Base-by-base conservation (phyloP, 2,888 invertebrate species). In the Leistus spinibarbis region DNA sequence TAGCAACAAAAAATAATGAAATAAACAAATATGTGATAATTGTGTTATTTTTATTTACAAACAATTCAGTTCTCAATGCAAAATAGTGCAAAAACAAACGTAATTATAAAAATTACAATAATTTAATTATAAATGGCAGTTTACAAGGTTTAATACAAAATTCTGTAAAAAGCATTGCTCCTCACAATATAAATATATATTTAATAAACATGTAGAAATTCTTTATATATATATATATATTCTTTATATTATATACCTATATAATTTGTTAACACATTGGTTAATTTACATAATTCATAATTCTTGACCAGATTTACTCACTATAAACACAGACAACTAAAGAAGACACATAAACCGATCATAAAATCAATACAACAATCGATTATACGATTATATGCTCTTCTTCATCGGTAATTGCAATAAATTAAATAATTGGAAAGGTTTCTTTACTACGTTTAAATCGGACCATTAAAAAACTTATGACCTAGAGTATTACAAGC, bases 281-380 rank as follows among this genome's bases (percentile, higher is more conserved):
- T 84, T 84, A 84, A 81, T 84, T 82, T 84, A 84, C 81, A 83
- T 79, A 80, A 77, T 81, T 82, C 80, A 81, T 81, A 81, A 82
- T 81, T 81, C 79, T 40, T 85, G 85, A 85, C 85, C 84, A 85
- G 84, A 85, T 83, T 80, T 83, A 85, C 84, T 84, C 84, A 81
- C 83, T 81, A 81, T 81, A 83, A 81, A 80, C 82, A 84, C 82
- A 82, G 80, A 81, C 78, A 80, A 78, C 76, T 40, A 40, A 40
- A 40, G 40, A 40, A 40, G 3, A 40, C 40, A 40, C 40, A 1
- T 40, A 40, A 40, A 40, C 13, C 40, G 40, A 40, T 40, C 7
- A 40, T 40, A 40, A 40, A 40, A 40, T 40, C 3, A 7, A 40
- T 40, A 3, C 5, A 4, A 40, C 7, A 10, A 40, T 40, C 40